Evolutionary conservation across 2,888 invertebrate species (phyloP), one percentile per base, ranked within the genome.

Genomic region (Esperia sulphurella): DNA sequence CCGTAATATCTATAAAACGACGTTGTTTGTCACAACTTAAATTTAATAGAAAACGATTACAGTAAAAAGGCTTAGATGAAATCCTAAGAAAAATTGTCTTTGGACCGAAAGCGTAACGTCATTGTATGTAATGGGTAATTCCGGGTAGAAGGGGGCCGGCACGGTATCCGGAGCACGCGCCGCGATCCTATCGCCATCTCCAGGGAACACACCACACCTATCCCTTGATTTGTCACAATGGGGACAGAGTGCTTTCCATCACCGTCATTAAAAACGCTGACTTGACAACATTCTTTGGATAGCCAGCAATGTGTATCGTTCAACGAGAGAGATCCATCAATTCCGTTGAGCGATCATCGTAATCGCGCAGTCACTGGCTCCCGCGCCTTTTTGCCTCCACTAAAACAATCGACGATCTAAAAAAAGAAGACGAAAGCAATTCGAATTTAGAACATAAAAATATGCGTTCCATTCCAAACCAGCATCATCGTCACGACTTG

Each of bases 141-240:
- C 78, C 70, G 74, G 69, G 69, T 68, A 63, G 68, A 63, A 51
- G 61, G 61, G 65, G 58, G 71, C 63, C 21, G 21, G 54, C 53
- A 59, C 69, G 79, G 86, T 74, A 86, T 85, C 75, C 74, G 72
- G 86, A 85, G 86, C 89, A 87, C 87, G 88, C 88, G 87, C 63
- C 63, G 78, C 65, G 86, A 87, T 84, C 79, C 72, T 86, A 87
- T 86, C 86, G 81, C 82, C 70, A 78, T 85, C 85, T 81, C 82
- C 65, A 61, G 80, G 74, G 84, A 79, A 69, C 63, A 59, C 58
- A 63, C 63, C 64, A 63, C 60, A 54, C 56, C 58, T 56, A 63
- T 63, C 62, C 60, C 59, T 59, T 56, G 61, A 70, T 71, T 64
- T 67, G 58, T 68, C 65, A 63, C 59, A 53, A 59, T 53, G 52